Conservation (phyloP, 2,888 invertebrate species). For the Drosophila bunnanda region DNA sequence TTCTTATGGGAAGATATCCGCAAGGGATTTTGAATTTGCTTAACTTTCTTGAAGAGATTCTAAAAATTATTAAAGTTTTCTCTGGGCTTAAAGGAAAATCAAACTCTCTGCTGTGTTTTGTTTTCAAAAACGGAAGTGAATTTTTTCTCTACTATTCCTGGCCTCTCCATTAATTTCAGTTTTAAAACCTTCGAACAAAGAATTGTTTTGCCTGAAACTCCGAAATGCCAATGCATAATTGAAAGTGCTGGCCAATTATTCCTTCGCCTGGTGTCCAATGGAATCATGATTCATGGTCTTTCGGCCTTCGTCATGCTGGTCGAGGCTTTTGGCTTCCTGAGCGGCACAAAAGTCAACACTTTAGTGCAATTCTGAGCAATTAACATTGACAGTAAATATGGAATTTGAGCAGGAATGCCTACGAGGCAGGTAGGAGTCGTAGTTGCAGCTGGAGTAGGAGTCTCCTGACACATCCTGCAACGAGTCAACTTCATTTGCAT, state of each 20-base stretch:
- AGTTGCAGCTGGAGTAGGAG: constrained; percentile 1
- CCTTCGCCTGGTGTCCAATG: not conserved
- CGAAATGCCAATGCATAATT: constrained; percentile 27
- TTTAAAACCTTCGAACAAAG: not conserved
- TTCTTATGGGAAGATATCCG: not conserved
- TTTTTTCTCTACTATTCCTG: not conserved
- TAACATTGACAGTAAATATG: constrained; percentile 80
- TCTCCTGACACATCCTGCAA: constrained; percentile 54
- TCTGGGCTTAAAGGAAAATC: too few relatives aligned
- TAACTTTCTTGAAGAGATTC: not conserved
- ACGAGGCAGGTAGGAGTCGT: constrained; percentile 66
- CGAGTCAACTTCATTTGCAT: constrained; percentile 75
- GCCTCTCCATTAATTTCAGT: not conserved
- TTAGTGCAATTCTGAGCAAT: constrained; percentile 77
- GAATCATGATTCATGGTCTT: constrained; percentile 22
- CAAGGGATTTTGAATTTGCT: not conserved
- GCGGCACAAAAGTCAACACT: constrained; percentile 76
- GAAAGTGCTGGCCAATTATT: constrained; percentile 28
- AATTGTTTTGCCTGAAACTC: not conserved
- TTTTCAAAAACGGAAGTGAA: not conserved
- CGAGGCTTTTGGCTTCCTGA: constrained; percentile 65
- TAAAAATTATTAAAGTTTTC: not conserved
- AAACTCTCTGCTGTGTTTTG: not conserved
- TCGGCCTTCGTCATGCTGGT: constrained; percentile 43
- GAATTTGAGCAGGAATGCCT: constrained; percentile 78